Conservation (phyloP, 2,888 invertebrate genomes). For the Drosophila anomelani region DNA sequence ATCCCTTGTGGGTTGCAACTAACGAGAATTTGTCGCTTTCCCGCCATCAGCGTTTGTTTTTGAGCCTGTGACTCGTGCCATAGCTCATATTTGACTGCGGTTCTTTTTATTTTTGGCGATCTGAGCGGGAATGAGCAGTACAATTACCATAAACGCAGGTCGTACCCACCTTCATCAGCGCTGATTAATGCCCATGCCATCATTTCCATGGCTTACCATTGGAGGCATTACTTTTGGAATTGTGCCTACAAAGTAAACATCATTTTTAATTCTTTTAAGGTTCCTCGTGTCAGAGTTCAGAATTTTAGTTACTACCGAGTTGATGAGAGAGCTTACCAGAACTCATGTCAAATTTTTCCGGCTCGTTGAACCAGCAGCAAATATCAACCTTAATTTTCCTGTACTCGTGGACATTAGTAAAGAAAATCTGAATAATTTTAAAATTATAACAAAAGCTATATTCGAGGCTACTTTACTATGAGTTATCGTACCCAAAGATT, state of each 20-base stretch:
- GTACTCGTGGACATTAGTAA: too few species aligned
- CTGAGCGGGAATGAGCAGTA: constrained; percentile 3
- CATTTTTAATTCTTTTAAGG: too few species aligned
- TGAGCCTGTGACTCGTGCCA: constrained; percentile 30
- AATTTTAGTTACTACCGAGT: too few species aligned
- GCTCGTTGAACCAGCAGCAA: too few species aligned
- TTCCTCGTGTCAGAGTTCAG: neutral
- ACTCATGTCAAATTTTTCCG: too few species aligned
- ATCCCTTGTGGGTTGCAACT: constrained; percentile 42
- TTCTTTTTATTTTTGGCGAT: constrained; percentile 14
- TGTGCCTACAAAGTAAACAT: neutral
- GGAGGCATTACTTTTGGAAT: neutral
- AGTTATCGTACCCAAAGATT: too few species aligned
- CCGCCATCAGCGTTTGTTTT: constrained; percentile 41
- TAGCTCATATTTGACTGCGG: constrained; percentile 38
- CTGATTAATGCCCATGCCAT: constrained; percentile 6
- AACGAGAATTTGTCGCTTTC: constrained; percentile 16
- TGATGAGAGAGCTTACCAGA: too few species aligned
- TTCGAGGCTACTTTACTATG: too few species aligned
- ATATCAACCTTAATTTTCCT: too few species aligned
- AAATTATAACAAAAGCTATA: too few species aligned
- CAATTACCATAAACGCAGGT: constrained; percentile 28
- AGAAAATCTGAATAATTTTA: too few species aligned
- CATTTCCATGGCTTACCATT: neutral
- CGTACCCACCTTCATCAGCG: neutral